Evolutionary conservation across 2,113 vertebrate genomes (phyloP).

Genomic region (Psilopsiagon aymara): DNA sequence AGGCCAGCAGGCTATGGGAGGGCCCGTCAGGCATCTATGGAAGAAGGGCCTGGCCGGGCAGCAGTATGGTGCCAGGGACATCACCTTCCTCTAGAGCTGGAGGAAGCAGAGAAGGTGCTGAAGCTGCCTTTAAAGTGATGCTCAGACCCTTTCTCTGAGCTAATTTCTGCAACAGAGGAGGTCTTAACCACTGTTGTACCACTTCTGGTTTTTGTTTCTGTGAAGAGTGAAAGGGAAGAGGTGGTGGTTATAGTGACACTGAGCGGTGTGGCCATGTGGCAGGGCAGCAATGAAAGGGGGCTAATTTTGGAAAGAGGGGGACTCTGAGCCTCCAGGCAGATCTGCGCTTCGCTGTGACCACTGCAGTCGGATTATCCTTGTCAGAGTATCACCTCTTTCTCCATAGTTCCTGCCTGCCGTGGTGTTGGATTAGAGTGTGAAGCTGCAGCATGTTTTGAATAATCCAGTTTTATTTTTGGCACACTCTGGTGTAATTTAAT

Average conservation of each 20-base stretch:
- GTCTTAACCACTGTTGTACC: neutral
- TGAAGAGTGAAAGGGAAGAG: neutral
- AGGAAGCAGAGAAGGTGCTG: neutral
- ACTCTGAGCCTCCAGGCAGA: neutral
- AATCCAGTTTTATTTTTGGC: neutral
- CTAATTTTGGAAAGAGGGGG: neutral
- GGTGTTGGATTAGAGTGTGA: neutral
- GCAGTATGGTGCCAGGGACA: neutral
- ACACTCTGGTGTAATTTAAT: neutral
- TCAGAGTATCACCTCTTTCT: neutral
- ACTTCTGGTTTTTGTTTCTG: fast-evolving
- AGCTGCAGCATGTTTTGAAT: neutral
- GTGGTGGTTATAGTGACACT: neutral
- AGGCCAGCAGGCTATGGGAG: neutral
- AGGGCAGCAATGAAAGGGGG: neutral
- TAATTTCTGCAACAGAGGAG: neutral
- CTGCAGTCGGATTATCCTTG: neutral
- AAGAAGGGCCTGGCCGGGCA: neutral
- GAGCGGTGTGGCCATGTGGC: fast-evolving
- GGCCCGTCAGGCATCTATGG: fast-evolving
- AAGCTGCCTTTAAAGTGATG: neutral
- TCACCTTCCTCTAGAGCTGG: neutral
- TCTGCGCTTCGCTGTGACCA: fast-evolving
- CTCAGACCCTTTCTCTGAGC: neutral
- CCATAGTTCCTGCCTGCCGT: neutral